phyloP scores from a whole-genome alignment of 2,888 invertebrate species.

The Fissipunctia ypsillon region DNA sequence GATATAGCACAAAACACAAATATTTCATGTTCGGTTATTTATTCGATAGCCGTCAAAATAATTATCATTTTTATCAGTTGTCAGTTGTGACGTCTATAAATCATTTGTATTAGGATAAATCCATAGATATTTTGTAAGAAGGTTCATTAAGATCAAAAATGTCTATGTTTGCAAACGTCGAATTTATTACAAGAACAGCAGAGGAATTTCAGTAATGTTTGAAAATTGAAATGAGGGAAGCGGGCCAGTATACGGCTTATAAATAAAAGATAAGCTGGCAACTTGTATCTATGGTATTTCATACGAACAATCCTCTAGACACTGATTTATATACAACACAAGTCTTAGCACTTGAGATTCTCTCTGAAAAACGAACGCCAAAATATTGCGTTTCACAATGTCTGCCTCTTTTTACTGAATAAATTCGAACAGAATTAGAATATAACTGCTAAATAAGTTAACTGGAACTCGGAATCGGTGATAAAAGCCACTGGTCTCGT shows the following conservation, averaged over 20 bases:
- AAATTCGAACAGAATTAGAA: background rate
- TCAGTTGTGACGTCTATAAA: slow-evolving; percentile 37
- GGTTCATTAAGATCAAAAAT: background rate
- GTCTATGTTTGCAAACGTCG: slow-evolving; percentile 12
- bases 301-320: slow-evolving; percentile 48
- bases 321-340: slow-evolving; percentile 41
- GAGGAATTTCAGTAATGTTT: slow-evolving; percentile 46
- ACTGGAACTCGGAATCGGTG: background rate
- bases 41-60: background rate
- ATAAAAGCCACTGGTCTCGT: too few species aligned
- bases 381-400: slow-evolving; percentile 2
- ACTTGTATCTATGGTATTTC: slow-evolving; percentile 41
- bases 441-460: background rate
- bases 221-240: slow-evolving; percentile 58
- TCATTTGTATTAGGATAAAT: background rate
- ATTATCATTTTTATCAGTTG: slow-evolving; percentile 20
- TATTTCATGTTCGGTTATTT: slow-evolving; percentile 39
- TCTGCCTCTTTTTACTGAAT: background rate
- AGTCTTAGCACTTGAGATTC: slow-evolving; percentile 22
- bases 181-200: background rate
- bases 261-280: slow-evolving; percentile 52
- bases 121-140: slow-evolving; percentile 32
- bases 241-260: slow-evolving; percentile 44
- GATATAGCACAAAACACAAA: slow-evolving; percentile 72
- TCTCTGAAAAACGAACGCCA: background rate